Conservation (phyloP, 2,113 vertebrate species). For the Macrotis lagotis region DNA sequence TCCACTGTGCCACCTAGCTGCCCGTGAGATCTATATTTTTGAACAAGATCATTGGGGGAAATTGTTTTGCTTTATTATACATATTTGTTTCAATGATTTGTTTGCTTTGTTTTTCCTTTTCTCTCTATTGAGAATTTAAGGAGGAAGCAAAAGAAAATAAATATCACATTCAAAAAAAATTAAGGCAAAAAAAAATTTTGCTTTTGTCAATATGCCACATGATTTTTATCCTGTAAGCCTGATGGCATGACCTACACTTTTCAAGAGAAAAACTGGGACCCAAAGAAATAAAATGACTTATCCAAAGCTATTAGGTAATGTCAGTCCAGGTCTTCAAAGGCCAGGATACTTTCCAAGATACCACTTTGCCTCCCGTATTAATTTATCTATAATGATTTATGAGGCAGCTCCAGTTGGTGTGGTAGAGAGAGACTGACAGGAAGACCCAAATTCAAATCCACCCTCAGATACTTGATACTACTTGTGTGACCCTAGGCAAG, state of each 20-base stretch:
- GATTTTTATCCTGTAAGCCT: not conserved
- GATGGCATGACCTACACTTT: not conserved
- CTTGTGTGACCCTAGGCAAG: too few relatives aligned
- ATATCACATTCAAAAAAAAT: not conserved
- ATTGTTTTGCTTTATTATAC: not conserved
- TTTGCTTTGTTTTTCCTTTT: not conserved
- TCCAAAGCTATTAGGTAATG: not conserved
- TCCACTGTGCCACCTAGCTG: too few relatives aligned
- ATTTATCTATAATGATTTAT: too few relatives aligned
- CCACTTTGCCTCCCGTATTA: not conserved
- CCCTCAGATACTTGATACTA: too few relatives aligned
- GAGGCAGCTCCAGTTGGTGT: too few relatives aligned
- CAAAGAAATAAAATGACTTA: not conserved
- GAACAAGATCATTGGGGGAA: not conserved
- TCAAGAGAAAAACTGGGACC: not conserved
- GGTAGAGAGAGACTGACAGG: too few relatives aligned
- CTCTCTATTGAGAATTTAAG: not conserved
- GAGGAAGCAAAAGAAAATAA: not conserved
- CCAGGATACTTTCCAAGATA: too few relatives aligned
- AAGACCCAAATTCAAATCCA: too few relatives aligned
- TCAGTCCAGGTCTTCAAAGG: not conserved
- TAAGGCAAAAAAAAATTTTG: not conserved
- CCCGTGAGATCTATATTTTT: too few relatives aligned
- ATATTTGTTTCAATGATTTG: not conserved
- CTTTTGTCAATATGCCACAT: not conserved